phyloP scores from a whole-genome alignment of 2,888 invertebrate genomes.

The Aricia artaxerxes region DNA sequence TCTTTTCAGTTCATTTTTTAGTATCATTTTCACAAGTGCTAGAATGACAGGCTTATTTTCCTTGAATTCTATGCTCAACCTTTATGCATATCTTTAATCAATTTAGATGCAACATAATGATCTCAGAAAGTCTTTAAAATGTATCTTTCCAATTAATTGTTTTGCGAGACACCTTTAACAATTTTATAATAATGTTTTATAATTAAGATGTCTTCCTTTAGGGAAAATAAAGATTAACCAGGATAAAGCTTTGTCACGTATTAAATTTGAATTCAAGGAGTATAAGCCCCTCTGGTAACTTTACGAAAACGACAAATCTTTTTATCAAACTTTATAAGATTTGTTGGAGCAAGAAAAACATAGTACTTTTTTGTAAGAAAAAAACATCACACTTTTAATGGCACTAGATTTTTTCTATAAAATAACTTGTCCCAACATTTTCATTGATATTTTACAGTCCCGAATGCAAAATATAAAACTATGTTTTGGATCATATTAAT shows the following conservation, averaged over 20 bases:
- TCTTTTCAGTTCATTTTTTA: no score
- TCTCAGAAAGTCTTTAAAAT: not conserved
- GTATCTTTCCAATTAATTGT: not conserved
- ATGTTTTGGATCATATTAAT: no score
- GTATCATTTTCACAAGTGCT: no score
- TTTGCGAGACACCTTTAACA: not conserved
- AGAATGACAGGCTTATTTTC: no score
- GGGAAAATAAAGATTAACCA: not conserved
- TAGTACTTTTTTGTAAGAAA: no score
- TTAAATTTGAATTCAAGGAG: not conserved
- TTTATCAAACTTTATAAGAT: not conserved
- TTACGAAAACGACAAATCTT: not conserved
- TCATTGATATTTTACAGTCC: no score
- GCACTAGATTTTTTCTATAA: no score
- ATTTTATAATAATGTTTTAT: not conserved
- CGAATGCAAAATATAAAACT: no score
- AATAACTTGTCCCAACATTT: no score
- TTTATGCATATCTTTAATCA: no score
- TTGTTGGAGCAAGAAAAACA: not conserved
- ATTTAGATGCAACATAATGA: no score
- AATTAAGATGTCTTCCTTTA: not conserved
- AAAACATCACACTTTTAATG: no score
- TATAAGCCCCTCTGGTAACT: not conserved
- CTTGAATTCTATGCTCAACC: not conserved
- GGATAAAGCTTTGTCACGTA: not conserved